Base-by-base conservation (phyloP, 2,797 vertebrate genomes). In the Microhierax caerulescens region DNA sequence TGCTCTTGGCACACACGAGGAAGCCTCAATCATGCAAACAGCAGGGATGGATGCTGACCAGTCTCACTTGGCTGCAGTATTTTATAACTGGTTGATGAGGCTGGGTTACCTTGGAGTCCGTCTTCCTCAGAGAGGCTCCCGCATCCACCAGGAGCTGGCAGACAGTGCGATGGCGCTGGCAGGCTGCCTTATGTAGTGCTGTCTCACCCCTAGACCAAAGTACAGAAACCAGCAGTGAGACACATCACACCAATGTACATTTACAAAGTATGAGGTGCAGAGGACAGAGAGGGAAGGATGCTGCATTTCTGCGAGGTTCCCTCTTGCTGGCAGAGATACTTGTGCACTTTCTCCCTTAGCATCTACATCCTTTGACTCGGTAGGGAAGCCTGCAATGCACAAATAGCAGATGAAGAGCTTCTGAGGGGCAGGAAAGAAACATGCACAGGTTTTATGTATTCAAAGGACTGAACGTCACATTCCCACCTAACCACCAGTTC, bases 181-280 rank as follows among this genome's bases (percentile, higher is more conserved):
- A 98, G 90, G 99, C 99, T 9, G 99, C 99, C 98, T 99, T 99
- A 96, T 99, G 99, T 94, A 99, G 93, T 8, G 99, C 99, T 2
- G 99, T 99, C 96, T 99, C 99, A 36, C 99, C 99, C 97, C 99
- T 99, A 97, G 94, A 96, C 91, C 97, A 96, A 97, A 98, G 97
- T 19, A 97, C 87, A 97, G 94, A 97, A 94, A 95, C 47, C 67
- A 96, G 82, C 91, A 87, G 78, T 97, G 74, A 97, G 93, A 96
- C 78, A 85, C 56, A 28, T 82, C 82, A 22, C 81, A 94, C 13
- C 75, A 74, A 78, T 28, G 65, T 16, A 85, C 53, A 51, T 93
- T 85, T 76, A 93, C 0, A 1, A 81, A 69, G 79, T 16, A 75
- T 28, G 61, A 86, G 36, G 63, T 60, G 73, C 56, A 77, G 48